phyloP scores from a whole-genome alignment of 2,888 invertebrate species.

The Cacoxenus indagator region DNA sequence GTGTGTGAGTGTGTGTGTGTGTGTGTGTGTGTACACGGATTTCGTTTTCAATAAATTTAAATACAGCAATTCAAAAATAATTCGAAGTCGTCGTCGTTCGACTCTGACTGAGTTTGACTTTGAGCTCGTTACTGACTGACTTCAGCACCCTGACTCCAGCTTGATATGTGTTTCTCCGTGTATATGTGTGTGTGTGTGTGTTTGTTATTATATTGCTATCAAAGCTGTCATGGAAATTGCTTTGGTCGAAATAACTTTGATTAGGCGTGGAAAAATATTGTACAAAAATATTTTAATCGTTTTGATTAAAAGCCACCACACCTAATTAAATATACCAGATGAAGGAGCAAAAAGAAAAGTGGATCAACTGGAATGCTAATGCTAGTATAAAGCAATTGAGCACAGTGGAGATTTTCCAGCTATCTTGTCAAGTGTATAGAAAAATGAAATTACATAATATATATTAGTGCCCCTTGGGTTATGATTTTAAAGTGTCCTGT shows the following conservation, averaged over 20 bases:
- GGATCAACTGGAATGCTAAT: too few relatives aligned
- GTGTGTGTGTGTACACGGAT: conserved; percentile 40
- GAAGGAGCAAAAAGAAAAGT: not conserved
- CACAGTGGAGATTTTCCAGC: too few relatives aligned
- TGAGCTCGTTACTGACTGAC: not conserved
- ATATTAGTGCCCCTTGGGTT: too few relatives aligned
- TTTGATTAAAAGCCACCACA: conserved; percentile 63
- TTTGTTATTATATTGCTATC: conserved; percentile 30
- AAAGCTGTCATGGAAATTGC: conserved; percentile 51
- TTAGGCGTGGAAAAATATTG: conserved; percentile 64
- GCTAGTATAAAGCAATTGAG: not conserved
- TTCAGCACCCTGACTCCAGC: not conserved
- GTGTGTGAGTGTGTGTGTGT: too few relatives aligned
- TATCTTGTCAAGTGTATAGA: too few relatives aligned
- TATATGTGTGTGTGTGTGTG: not conserved
- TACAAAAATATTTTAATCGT: conserved; percentile 63
- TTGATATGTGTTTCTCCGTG: too few relatives aligned
- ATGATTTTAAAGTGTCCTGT: too few relatives aligned
- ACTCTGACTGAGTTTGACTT: not conserved
- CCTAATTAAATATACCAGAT: conserved; percentile 49
- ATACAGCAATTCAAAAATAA: conserved; percentile 61
- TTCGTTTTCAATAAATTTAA: conserved; percentile 64
- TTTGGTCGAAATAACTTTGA: conserved; percentile 49
- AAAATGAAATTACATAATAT: too few relatives aligned
- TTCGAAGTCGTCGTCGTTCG: not conserved